Conservation (phyloP, 2,888 invertebrate genomes). For the Cybosia mesomella region DNA sequence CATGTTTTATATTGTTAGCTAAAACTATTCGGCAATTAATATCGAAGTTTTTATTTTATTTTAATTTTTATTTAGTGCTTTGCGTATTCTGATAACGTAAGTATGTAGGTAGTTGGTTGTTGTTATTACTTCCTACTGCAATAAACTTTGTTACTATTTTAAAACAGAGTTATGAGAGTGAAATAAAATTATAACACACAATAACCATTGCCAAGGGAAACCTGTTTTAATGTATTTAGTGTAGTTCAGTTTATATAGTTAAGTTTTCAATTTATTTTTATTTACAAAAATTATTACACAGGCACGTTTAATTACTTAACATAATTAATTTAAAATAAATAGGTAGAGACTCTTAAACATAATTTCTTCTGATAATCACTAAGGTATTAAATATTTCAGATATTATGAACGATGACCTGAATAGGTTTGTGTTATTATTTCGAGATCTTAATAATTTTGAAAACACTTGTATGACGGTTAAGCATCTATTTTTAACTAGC, state of each 20-base stretch:
- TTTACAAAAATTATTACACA: background rate
- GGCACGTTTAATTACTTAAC: background rate
- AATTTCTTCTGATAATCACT: no score
- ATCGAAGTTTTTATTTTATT: constrained; percentile 22
- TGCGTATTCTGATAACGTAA: constrained; percentile 42
- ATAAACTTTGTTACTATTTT: constrained; percentile 17
- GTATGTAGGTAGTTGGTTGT: constrained; percentile 31
- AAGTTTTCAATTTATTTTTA: background rate
- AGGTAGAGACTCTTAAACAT: no score
- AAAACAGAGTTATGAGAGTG: constrained; percentile 13
- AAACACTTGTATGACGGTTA: background rate
- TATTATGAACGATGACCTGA: no score
- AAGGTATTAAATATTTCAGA: no score
- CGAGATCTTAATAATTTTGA: background rate
- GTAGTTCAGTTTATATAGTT: background rate
- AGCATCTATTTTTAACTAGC: background rate
- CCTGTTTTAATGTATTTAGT: background rate
- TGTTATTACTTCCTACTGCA: constrained; percentile 36
- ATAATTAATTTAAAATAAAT: no score
- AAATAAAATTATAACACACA: constrained; percentile 1
- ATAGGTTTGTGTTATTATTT: background rate
- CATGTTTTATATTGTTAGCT: constrained; percentile 16
- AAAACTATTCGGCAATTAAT: constrained; percentile 15
- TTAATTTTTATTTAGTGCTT: constrained; percentile 30
- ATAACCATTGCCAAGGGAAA: background rate